These are phyloP conservation scores for Sebastes wilsoni DNA, from an alignment of 2,797 vertebrate genomes.

Conservation along the genomic window DNA sequence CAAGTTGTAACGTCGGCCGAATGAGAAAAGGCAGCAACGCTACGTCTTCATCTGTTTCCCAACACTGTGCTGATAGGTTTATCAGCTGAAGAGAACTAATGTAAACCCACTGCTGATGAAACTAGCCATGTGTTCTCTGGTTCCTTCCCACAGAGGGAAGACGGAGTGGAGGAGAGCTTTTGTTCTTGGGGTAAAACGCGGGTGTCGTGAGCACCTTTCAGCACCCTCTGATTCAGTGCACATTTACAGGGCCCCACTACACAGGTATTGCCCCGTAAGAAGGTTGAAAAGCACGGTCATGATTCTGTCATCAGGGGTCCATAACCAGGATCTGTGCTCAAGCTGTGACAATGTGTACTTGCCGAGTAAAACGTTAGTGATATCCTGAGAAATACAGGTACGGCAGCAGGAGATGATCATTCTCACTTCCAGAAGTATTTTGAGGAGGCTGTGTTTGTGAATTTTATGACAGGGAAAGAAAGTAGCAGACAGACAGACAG, in stretches of 20 bases:
- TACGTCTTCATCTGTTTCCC: constrained; percentile 56
- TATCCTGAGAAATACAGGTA: constrained; percentile 36
- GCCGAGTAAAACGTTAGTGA: constrained; percentile 12
- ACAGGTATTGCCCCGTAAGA: constrained; percentile 49
- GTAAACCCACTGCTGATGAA: constrained; percentile 64
- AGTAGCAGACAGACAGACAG: not conserved
- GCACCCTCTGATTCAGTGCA: constrained; percentile 69
- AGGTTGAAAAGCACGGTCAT: constrained; percentile 22
- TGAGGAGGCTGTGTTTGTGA: not conserved
- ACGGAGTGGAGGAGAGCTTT: constrained; percentile 4
- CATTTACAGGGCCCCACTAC: constrained; percentile 48
- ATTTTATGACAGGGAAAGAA: not conserved
- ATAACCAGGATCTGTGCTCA: constrained; percentile 33
- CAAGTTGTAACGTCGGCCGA: constrained; percentile 35
- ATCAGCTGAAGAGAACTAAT: constrained; percentile 66
- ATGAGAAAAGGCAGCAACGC: constrained; percentile 58
- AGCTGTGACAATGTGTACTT: constrained; percentile 39
- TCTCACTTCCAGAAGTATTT: constrained; percentile 14
- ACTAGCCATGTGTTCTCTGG: constrained; percentile 47
- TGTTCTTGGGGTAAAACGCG: constrained; percentile 23
- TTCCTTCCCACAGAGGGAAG: constrained; percentile 33
- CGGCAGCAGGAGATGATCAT: constrained; percentile 17
- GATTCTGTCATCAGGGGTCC: constrained; percentile 57
- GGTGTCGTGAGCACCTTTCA: constrained; percentile 73
- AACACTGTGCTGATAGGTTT: constrained; percentile 66